These are phyloP conservation scores for Patiria miniata DNA, from an alignment of 35 echinoderm and acorn worm genomes.

Conservation along the genomic window DNA sequence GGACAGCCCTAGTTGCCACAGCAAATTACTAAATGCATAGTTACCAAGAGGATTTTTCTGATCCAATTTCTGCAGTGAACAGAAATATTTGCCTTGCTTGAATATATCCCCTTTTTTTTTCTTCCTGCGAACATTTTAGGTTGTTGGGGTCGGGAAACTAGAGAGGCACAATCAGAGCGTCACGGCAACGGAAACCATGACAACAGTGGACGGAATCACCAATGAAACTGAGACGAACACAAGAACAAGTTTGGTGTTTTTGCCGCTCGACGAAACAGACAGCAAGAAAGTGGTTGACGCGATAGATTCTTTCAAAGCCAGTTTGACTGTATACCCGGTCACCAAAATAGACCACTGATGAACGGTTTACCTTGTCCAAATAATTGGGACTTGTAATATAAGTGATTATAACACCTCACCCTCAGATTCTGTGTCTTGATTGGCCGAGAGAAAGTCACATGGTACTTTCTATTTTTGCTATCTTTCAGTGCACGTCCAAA, in stretches of 20 bases:
- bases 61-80: too few relatives aligned
- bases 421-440: too few relatives aligned
- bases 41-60: not conserved
- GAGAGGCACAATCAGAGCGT: slow-evolving; percentile 30
- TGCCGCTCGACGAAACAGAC: slow-evolving; percentile 31
- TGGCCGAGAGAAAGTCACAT: too few relatives aligned
- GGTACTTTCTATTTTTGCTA: too few relatives aligned
- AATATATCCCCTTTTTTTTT: not conserved
- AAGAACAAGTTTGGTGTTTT: slow-evolving; percentile 14
- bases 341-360: slow-evolving; percentile 50
- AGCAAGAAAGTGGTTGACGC: slow-evolving; percentile 12
- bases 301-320: slow-evolving; percentile 46
- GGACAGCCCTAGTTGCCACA: not conserved
- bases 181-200: not conserved
- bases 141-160: slow-evolving; percentile 52
- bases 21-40: not conserved
- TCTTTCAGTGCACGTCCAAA: too few relatives aligned
- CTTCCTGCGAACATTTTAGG: too few relatives aligned
- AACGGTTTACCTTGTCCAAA: too few relatives aligned
- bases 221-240: not conserved
- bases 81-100: too few relatives aligned
- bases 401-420: too few relatives aligned
- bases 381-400: too few relatives aligned
- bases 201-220: not conserved
- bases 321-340: slow-evolving; percentile 30